These are phyloP conservation scores for Hypselothyrea guttata DNA, from an alignment of 2,888 invertebrate genomes.

Conservation along the genomic window DNA sequence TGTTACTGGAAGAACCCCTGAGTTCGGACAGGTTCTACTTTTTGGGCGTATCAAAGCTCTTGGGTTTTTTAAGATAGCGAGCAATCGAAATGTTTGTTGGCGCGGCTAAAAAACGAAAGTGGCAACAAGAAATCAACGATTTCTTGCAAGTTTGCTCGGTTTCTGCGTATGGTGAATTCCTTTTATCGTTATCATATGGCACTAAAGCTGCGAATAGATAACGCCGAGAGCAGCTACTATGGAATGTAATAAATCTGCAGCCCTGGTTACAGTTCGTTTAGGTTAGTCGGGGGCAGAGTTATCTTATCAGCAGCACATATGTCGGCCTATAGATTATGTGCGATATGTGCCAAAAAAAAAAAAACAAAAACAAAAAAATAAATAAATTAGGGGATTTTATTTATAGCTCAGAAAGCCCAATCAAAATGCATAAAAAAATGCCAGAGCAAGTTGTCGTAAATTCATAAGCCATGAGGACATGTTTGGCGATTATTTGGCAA, in stretches of 20 bases:
- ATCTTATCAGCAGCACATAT: conserved; percentile 58
- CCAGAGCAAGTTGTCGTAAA: conserved; percentile 22
- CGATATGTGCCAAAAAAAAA: conserved; percentile 30
- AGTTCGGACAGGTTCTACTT: conserved; percentile 1
- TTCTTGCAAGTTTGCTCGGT: conserved; percentile 34
- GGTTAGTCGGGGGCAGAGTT: conserved; percentile 2
- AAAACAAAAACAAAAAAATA: too few species aligned
- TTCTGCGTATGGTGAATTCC: conserved; percentile 66
- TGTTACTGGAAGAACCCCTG: conserved; percentile 68
- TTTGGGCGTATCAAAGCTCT: conserved; percentile 35
- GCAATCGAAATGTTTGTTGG: conserved; percentile 32
- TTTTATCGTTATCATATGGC: conserved; percentile 56
- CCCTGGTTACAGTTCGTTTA: conserved; percentile 8
- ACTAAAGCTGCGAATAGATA: conserved; percentile 48
- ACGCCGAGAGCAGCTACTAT: conserved; percentile 12
- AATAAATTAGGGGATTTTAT: too few species aligned
- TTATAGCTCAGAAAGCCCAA: conserved; percentile 21
- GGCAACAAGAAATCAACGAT: conserved; percentile 31
- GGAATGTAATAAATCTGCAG: conserved; percentile 21
- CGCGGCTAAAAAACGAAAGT: conserved; percentile 50
- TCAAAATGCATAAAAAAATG: conserved; percentile 7
- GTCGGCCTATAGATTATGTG: conserved; percentile 35
- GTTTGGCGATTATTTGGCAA: conserved; percentile 3
- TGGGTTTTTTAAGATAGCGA: conserved; percentile 41
- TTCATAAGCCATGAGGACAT: conserved; percentile 8